phyloP scores from a whole-genome alignment of 2,888 invertebrate genomes.

The Flexamia atlantica region DNA sequence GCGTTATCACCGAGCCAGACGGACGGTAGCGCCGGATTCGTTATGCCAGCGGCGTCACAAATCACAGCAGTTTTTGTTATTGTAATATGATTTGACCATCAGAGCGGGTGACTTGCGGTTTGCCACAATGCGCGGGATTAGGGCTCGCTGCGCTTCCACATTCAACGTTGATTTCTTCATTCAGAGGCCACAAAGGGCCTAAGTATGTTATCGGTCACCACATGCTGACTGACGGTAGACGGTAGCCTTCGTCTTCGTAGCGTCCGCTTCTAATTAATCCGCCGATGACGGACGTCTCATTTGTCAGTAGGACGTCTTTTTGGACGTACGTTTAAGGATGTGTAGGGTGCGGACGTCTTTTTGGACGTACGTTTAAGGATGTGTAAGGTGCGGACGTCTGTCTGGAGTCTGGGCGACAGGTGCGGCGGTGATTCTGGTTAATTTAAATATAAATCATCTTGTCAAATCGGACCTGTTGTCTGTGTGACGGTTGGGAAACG shows the following conservation, averaged over 20 bases:
- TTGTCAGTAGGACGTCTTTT: conserved; percentile 32
- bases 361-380: too few relatives aligned
- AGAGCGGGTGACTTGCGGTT: conserved; percentile 62
- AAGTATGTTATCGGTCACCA: conserved; percentile 56
- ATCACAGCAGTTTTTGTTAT: conserved; percentile 64
- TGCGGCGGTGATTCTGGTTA: not conserved
- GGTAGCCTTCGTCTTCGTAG: conserved; percentile 7
- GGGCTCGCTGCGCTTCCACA: conserved; percentile 57
- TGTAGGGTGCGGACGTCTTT: not conserved
- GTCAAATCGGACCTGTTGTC: conserved; percentile 39
- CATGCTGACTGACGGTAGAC: not conserved
- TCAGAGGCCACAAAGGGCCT: conserved; percentile 38
- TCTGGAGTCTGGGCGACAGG: not conserved
- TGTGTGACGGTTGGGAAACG: not conserved
- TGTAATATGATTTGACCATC: conserved; percentile 65
- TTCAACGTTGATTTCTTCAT: conserved; percentile 58
- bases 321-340: too few relatives aligned
- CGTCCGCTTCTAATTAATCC: conserved; percentile 50
- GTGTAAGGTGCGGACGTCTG: not conserved
- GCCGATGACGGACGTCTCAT: conserved; percentile 37
- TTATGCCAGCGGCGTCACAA: conserved; percentile 60
- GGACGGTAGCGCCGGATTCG: conserved; percentile 50
- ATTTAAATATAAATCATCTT: conserved; percentile 50
- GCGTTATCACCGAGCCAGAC: conserved; percentile 37
- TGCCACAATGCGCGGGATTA: conserved; percentile 60